Evolutionary conservation across 2,797 vertebrate species (phyloP).

Genomic region (Halcyon leucocephala): DNA sequence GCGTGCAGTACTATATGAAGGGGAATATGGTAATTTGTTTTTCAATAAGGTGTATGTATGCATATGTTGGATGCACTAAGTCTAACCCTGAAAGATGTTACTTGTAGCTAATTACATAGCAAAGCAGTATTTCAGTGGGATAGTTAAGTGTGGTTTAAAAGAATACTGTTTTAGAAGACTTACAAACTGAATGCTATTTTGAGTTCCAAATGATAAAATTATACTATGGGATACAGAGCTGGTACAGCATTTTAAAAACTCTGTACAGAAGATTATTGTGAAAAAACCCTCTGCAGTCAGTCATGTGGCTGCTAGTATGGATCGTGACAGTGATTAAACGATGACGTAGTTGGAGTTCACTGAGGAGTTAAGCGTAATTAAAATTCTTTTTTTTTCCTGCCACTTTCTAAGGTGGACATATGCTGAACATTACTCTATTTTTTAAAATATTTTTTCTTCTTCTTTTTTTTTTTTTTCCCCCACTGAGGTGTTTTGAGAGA

Average conservation of each 20-base stretch:
- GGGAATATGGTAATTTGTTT: not conserved
- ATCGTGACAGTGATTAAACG: constrained; percentile 23
- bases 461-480: not conserved
- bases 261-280: constrained; percentile 4
- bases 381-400: not conserved
- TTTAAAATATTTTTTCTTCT: no score
- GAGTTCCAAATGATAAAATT: not conserved
- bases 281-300: not conserved
- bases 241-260: not conserved
- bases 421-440: not conserved
- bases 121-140: not conserved
- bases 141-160: not conserved
- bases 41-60: not conserved
- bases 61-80: not conserved
- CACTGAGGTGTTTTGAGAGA: not conserved
- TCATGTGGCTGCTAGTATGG: constrained; percentile 28
- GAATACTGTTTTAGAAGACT: not conserved
- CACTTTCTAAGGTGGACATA: not conserved
- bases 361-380: not conserved
- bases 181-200: not conserved
- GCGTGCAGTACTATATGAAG: not conserved
- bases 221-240: not conserved
- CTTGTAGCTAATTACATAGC: not conserved
- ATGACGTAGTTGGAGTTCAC: not conserved
- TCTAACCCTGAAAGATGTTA: not conserved